Percentiles rank a stretch among this genome's conserved stretches.
These are phyloP conservation scores for Cephalopterus ornatus DNA, from an alignment of 2,113 vertebrate genomes.

Conservation along the genomic window DNA sequence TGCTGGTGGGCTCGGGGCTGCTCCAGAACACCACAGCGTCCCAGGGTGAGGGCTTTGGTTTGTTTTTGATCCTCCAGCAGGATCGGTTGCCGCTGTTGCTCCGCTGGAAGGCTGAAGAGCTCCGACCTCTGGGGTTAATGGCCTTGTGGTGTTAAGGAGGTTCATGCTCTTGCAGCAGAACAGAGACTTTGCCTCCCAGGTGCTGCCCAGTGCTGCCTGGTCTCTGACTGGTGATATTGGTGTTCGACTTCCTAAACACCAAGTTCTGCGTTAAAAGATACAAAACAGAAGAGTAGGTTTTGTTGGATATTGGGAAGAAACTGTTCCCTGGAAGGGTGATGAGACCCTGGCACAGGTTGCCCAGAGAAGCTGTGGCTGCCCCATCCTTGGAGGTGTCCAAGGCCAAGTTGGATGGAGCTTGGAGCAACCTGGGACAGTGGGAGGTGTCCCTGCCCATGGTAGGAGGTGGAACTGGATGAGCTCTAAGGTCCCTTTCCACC, in stretches of 20 bases:
- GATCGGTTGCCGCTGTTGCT: neutral
- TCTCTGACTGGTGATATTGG: neutral
- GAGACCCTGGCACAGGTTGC: neutral
- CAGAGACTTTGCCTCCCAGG: neutral
- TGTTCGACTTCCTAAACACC: neutral
- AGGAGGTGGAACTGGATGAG: neutral
- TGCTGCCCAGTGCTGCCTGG: neutral
- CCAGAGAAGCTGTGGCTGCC: neutral
- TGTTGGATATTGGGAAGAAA: neutral
- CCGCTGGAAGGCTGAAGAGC: neutral
- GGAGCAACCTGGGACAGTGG: neutral
- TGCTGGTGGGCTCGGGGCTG: neutral
- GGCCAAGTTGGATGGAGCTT: neutral
- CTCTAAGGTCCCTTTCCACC: neutral
- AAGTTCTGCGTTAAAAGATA: neutral
- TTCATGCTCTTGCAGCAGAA: neutral
- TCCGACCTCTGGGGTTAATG: neutral
- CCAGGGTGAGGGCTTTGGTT: neutral
- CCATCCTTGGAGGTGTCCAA: neutral
- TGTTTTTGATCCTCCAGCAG: neutral
- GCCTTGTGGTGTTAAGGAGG: neutral
- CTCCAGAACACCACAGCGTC: neutral
- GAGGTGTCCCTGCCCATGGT: neutral
- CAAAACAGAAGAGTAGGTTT: neutral
- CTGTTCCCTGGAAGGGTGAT: rapidly evolving